Evolutionary conservation across 2,113 vertebrate species (phyloP), one percentile per base, ranked within the genome.

Genomic region (Strix uralensis): DNA sequence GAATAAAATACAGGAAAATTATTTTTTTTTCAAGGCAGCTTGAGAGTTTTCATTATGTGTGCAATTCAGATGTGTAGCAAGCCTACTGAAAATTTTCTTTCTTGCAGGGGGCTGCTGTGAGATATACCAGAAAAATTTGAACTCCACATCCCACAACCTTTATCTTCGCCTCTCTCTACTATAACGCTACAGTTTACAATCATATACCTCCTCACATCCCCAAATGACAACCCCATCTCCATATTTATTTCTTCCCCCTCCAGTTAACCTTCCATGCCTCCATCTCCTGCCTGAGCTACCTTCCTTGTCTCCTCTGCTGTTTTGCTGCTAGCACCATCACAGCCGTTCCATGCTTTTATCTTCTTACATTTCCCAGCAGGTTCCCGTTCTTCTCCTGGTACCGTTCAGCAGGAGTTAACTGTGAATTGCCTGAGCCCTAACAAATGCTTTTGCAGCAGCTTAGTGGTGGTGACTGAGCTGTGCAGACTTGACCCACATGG

Each of bases 401-500:
- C 13, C 42, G 10, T 38, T 69, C 42, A 34, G 22, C 34, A 69
- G 67, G 26, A 61, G 36, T 49, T 71, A 44, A 71, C 36, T 66
- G 18, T 51, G 46, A 81, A 44, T 51, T 55, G 27, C 8, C 42
- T 66, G 46, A 58, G 19, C 32, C 32, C 25, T 72, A 40, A 61
- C 15, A 22, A 72, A 78, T 7, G 34, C 34, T 62, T 54, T 42
- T 51, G 57, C 15, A 40, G 90, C 9, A 82, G 11, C 13, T 61
- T 49, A 67, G n/a, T 57, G 57, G 34, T 67, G 29, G 54, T 34
- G 71, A 55, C 7, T 21, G 27, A 71, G 46, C 29, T 57, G 46
- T 46, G 19, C 40, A 71, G 54, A 47, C 42, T 61, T 67, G 32
- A 77, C 19, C 36, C 21, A 15, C 26, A 46, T 0, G 0, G 62